Percentiles rank a stretch among this genome's conserved stretches.
phyloP scores from a whole-genome alignment of 2,888 invertebrate species.

The Trissolcus japonicus region DNA sequence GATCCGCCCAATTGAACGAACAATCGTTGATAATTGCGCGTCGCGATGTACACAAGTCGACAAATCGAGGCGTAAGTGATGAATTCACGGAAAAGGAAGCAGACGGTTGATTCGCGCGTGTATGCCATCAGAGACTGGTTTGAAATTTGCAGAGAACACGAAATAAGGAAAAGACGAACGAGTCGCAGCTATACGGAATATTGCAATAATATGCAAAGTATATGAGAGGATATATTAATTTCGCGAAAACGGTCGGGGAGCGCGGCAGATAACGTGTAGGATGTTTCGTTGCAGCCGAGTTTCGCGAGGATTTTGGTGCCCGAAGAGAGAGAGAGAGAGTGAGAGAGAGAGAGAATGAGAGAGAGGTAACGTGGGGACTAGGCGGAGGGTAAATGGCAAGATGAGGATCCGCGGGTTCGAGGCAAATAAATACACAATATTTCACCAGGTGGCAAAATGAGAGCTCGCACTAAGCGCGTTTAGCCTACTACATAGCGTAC shows the following conservation, averaged over 20 bases:
- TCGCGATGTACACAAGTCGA: slow-evolving; percentile 14
- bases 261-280: slow-evolving; percentile 66
- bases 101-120: slow-evolving; percentile 19
- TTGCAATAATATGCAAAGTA: slow-evolving; percentile 76
- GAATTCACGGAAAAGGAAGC: slow-evolving; percentile 8
- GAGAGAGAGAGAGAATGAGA: slow-evolving; percentile 66
- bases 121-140: slow-evolving; percentile 23
- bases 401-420: slow-evolving; percentile 71
- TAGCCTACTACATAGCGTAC: slow-evolving; percentile 64
- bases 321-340: slow-evolving; percentile 66
- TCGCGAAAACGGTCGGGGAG: slow-evolving; percentile 74
- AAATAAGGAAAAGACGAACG: slow-evolving; percentile 66
- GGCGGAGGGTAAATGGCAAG: slow-evolving; percentile 61
- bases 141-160: slow-evolving; percentile 49
- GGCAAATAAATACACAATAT: slow-evolving; percentile 76
- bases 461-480: slow-evolving; percentile 65
- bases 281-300: slow-evolving; percentile 55
- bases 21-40: slow-evolving; percentile 43
- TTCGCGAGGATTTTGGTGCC: slow-evolving; percentile 58
- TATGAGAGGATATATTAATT: slow-evolving; percentile 76
- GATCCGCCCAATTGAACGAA: slow-evolving; percentile 34
- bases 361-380: slow-evolving; percentile 39
- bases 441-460: slow-evolving; percentile 73
- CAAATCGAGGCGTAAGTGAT: neutral
- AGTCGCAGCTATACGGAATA: slow-evolving; percentile 73